Evolutionary conservation across 2,888 invertebrate species (phyloP), one percentile per base, ranked within the genome.

Genomic region (Laspeyria flexula): DNA sequence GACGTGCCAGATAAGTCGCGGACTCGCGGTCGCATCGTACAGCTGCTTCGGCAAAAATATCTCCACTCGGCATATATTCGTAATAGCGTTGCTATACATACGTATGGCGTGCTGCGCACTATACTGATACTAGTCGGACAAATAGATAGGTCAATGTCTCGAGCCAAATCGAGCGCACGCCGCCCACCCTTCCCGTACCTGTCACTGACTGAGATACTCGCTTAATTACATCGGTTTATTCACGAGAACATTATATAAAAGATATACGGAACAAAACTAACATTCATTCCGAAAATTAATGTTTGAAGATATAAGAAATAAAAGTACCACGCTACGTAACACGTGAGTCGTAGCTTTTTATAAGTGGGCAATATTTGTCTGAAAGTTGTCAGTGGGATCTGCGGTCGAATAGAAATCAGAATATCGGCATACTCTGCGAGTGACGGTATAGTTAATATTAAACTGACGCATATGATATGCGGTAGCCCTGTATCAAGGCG

Each of bases 401-500:
- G 55, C 44, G 54, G 55, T 64, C 38, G 54, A 55, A 67, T 56
- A 56, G 59, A 61, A 63, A 67, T 61, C 45, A 38, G 29, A 53
- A 67, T 59, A 70, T 63, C 60, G 56, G 53, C 65, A 59, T 79
- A 73, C 71, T 73, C 66, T 51, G 62, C 69, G 71, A 69, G 79
- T 88, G 89, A 90, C 86, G 86, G 81, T 83, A 87, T 83, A 79
- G 87, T 88, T 91, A 85, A 87, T 90, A 90, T 90, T 86, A 89
- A 83, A 81, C 83, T 76, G 76, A 71, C 75, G 69, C 78, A 78
- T 83, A 81, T 87, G 83, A 87, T 85, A 85, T 86, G 85, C 83
- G 83, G 83, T 84, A 88, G 90, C 88, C 90, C 89, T 88, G 88
- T 87, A 88, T 86, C 89, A 91, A 91, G 90, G 91, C 86, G 89